A percentile compares a stretch with the other conserved stretches of the same genome.
These are phyloP conservation scores for Agrenia bidenticulata DNA, from an alignment of 2,888 invertebrate species.

Conservation along the genomic window DNA sequence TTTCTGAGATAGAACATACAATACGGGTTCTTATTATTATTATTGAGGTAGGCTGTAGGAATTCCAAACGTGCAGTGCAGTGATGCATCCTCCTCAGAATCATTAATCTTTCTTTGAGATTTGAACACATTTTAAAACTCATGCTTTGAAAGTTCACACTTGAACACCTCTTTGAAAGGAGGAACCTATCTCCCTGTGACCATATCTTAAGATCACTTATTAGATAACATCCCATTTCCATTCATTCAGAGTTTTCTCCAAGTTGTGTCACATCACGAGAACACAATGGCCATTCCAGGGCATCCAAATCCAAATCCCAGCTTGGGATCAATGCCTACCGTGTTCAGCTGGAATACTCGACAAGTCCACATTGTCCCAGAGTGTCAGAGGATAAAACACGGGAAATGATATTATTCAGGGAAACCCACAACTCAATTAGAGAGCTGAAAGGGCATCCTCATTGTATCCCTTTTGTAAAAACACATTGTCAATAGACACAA, in stretches of 20 bases:
- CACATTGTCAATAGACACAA: constrained; percentile 19
- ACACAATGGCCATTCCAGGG: background rate
- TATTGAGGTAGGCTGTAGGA: background rate
- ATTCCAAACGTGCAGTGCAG: background rate
- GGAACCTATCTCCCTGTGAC: background rate
- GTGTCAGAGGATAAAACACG: constrained; percentile 43
- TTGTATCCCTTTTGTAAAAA: constrained; percentile 22
- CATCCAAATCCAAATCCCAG: background rate
- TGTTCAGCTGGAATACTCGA: constrained; percentile 4
- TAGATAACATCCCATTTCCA: constrained; percentile 1
- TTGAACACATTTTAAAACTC: constrained; percentile 15
- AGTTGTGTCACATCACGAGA: background rate
- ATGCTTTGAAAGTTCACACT: constrained; percentile 15
- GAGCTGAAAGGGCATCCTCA: constrained; percentile 36
- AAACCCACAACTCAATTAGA: constrained; percentile 50
- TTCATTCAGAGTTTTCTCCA: constrained; percentile 1
- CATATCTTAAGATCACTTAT: constrained; percentile 12
- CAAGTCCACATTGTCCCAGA: constrained; percentile 21
- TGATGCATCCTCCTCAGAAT: background rate
- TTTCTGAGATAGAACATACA: too few relatives aligned
- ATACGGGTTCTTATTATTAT: too few relatives aligned
- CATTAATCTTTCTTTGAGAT: constrained; percentile 18
- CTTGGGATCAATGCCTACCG: background rate
- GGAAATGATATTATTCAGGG: constrained; percentile 44
- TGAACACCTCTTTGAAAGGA: constrained; percentile 19